These are phyloP conservation scores for Apolygus lucorum DNA, from an alignment of 1,140 invertebrate species.

Conservation along the genomic window DNA sequence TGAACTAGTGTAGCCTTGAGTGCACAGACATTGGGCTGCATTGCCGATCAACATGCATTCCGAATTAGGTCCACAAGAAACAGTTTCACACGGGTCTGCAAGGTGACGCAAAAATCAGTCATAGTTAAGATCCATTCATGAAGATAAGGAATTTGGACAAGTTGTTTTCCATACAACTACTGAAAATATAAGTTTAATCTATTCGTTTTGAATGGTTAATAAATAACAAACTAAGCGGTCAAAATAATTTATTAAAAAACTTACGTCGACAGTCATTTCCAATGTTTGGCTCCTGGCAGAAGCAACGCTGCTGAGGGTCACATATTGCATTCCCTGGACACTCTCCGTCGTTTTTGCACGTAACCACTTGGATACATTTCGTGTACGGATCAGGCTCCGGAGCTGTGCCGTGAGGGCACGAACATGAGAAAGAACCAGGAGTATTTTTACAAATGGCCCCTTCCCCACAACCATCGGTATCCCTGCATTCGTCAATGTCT, in stretches of 20 bases:
- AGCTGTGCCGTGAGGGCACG: slow-evolving; percentile 68
- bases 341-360: slow-evolving; percentile 61
- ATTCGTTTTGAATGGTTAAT: not conserved
- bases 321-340: slow-evolving; percentile 87
- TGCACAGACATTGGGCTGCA: slow-evolving; percentile 72
- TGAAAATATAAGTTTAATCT: not conserved
- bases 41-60: slow-evolving; percentile 80
- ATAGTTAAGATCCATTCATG: too few species aligned
- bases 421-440: slow-evolving; percentile 65
- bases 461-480: slow-evolving; percentile 56
- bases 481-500: slow-evolving; percentile 76
- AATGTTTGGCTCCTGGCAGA: slow-evolving; percentile 82
- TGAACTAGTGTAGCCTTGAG: slow-evolving; percentile 62
- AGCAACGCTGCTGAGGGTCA: slow-evolving; percentile 61
- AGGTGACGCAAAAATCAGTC: slow-evolving; percentile 31
- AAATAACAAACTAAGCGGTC: too few species aligned
- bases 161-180: too few species aligned
- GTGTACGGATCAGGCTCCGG: slow-evolving; percentile 70
- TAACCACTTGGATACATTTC: slow-evolving; percentile 69
- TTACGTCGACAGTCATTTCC: slow-evolving; percentile 85
- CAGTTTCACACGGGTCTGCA: slow-evolving; percentile 78
- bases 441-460: slow-evolving; percentile 71
- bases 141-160: too few species aligned
- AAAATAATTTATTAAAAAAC: slow-evolving; percentile 37
- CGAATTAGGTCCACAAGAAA: slow-evolving; percentile 76